phyloP scores from a whole-genome alignment of 2,888 invertebrate species.

The Patella caerulea region DNA sequence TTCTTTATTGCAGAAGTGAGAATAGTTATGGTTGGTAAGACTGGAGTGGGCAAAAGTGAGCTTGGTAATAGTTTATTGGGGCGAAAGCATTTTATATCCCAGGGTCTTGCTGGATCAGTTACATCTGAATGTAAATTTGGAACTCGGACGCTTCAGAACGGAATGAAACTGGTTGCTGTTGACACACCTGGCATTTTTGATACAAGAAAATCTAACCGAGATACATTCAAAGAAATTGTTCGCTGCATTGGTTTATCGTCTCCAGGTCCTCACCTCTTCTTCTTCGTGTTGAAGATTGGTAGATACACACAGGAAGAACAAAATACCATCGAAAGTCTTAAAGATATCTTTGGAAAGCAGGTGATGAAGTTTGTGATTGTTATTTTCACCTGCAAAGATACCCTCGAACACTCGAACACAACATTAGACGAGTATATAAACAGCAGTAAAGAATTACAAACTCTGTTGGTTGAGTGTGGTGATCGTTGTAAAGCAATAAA shows the following conservation, averaged over 20 bases:
- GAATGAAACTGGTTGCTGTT: conserved; percentile 21
- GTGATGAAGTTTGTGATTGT: conserved; percentile 28
- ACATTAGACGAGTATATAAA: conserved; percentile 30
- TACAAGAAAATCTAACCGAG: conserved; percentile 24
- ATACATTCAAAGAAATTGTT: conserved; percentile 25
- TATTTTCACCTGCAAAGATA: conserved; percentile 33
- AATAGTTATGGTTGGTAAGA: conserved; percentile 34
- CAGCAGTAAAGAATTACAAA: conserved; percentile 16
- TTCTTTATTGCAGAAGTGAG: conserved; percentile 19
- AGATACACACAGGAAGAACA: conserved; percentile 37
- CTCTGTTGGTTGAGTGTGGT: conserved; percentile 14
- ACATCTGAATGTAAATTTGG: conserved; percentile 26
- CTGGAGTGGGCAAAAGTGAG: conserved; percentile 34
- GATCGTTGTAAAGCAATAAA: conserved; percentile 28
- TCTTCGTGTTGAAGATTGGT: conserved; percentile 29
- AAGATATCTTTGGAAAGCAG: conserved; percentile 28
- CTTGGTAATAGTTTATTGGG: conserved; percentile 32
- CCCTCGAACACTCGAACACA: conserved; percentile 22
- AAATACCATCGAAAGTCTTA: conserved; percentile 28
- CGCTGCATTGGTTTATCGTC: conserved; percentile 31
- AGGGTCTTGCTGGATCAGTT: conserved; percentile 25
- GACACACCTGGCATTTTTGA: conserved; percentile 40
- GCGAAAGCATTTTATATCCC: conserved; percentile 19
- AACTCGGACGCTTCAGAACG: background rate
- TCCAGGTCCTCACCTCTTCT: conserved; percentile 36